Conservation (phyloP, 2,797 vertebrate species). For the Notamacropus eugenii region DNA sequence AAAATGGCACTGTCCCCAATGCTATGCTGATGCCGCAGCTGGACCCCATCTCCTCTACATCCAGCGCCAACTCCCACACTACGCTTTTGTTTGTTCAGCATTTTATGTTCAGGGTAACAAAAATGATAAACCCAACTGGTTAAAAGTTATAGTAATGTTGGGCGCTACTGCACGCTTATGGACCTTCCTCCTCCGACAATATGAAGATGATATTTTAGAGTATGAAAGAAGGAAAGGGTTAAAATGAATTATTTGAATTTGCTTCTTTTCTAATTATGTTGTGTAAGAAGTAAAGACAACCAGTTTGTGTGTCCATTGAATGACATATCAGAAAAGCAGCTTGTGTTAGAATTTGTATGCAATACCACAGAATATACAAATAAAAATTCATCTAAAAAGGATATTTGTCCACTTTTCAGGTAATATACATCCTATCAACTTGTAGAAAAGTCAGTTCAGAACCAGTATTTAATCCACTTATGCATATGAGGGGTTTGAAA, state of each 20-base stretch:
- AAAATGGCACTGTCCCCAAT: constrained; percentile 74
- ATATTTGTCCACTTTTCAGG: no score
- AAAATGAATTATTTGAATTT: background rate
- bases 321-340: background rate
- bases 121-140: constrained; percentile 88
- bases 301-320: background rate
- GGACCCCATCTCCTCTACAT: background rate
- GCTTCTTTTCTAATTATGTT: background rate
- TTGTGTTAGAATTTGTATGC: background rate
- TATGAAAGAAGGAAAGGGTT: background rate
- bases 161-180: constrained; percentile 74
- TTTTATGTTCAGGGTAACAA: constrained; percentile 85
- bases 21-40: background rate
- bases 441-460: no score
- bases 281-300: background rate
- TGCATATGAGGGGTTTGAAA: no score
- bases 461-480: no score
- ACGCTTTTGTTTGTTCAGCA: constrained; percentile 84
- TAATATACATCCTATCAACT: no score
- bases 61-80: background rate
- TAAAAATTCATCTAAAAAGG: background rate
- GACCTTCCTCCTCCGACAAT: no score
- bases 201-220: no score
- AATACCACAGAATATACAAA: background rate
- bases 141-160: constrained; percentile 89